phyloP scores from a whole-genome alignment of 2,888 invertebrate genomes.

The Lacanobia wlatinum region DNA sequence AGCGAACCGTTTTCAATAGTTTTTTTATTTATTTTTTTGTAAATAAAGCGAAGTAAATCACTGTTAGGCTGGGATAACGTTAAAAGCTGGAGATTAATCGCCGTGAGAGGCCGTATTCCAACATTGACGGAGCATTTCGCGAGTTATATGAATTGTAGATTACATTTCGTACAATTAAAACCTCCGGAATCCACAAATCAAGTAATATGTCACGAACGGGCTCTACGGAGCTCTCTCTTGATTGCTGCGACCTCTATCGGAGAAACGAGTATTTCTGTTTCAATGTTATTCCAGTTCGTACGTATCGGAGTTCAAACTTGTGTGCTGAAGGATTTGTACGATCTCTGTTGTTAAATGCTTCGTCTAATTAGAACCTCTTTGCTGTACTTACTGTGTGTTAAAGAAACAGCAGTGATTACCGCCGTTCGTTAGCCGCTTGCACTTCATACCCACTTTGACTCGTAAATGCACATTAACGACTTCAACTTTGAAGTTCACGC shows the following conservation, averaged over 20 bases:
- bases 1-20: constrained; percentile 30
- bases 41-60: constrained; percentile 43
- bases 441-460: constrained; percentile 9
- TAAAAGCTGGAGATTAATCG: constrained; percentile 52
- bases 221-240: constrained; percentile 47
- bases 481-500: constrained; percentile 22
- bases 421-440: neutral
- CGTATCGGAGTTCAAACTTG: constrained; percentile 28
- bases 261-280: constrained; percentile 27
- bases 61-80: constrained; percentile 36
- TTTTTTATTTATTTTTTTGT: constrained; percentile 36
- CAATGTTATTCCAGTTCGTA: constrained; percentile 43
- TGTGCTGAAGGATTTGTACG: constrained; percentile 28
- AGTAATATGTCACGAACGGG: constrained; percentile 75
- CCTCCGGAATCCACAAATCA: constrained; percentile 74
- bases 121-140: constrained; percentile 52
- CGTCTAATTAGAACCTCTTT: constrained; percentile 21
- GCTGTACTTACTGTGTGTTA: constrained; percentile 1
- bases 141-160: constrained; percentile 63
- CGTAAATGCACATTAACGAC: constrained; percentile 18
- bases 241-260: constrained; percentile 34
- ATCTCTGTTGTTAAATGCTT: constrained; percentile 12
- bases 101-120: constrained; percentile 23
- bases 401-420: neutral
- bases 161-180: constrained; percentile 71